Evolutionary conservation across 64 coral and sea anemone species (phyloP).

Genomic region (Stichodactyla helianthus): DNA sequence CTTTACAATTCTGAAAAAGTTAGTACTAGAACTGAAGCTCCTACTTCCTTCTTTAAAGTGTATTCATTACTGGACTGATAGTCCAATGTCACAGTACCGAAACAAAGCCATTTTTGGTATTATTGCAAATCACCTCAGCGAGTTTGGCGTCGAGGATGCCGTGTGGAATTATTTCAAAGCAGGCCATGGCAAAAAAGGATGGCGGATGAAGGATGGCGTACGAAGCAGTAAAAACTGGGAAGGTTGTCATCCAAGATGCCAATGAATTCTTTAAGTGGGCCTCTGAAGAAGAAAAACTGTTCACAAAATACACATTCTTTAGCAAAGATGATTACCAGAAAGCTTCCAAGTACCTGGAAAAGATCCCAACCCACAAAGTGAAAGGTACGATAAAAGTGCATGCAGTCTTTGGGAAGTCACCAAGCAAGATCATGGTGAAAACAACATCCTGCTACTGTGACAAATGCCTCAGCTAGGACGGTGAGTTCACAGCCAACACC

Average conservation of each 20-base stretch:
- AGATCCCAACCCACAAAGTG: neutral
- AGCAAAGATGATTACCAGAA: constrained; percentile 7
- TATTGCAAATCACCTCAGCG: constrained; percentile 15
- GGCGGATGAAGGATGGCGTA: constrained; percentile 40
- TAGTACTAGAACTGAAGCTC: constrained; percentile 3
- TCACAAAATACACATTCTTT: constrained; percentile 13
- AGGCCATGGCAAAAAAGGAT: constrained; percentile 38
- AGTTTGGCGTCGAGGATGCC: constrained; percentile 16
- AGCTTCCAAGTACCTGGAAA: neutral
- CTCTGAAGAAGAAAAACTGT: neutral
- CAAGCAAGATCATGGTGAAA: neutral
- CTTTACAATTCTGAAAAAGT: constrained; percentile 26
- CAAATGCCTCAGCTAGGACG: constrained; percentile 22
- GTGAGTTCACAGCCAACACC: neutral
- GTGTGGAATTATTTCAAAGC: constrained; percentile 38
- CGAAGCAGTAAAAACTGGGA: constrained; percentile 27
- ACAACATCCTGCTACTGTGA: constrained; percentile 19
- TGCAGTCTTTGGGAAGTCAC: neutral
- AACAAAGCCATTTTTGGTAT: constrained; percentile 36
- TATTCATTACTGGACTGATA: constrained; percentile 41
- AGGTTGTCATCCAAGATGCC: constrained; percentile 23
- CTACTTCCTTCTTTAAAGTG: constrained; percentile 1
- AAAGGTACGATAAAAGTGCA: constrained; percentile 19
- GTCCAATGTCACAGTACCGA: constrained; percentile 35
- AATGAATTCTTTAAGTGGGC: constrained; percentile 22